Evolutionary conservation across 2,113 vertebrate genomes (phyloP).

Genomic region (Oceanites oceanicus): DNA sequence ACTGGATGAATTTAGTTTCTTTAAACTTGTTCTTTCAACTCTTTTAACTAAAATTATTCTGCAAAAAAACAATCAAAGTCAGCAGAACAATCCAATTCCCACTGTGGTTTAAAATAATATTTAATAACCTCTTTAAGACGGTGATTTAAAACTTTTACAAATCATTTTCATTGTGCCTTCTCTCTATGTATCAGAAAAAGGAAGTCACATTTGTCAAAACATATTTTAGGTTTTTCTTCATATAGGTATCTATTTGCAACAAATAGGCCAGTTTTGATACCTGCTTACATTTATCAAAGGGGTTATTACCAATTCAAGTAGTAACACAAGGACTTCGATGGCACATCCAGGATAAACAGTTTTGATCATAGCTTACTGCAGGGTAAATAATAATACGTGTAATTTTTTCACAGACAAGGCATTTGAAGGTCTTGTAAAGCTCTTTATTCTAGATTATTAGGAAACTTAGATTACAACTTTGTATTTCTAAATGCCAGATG

Average conservation of each 20-base stretch:
- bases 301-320: background rate
- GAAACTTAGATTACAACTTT: background rate
- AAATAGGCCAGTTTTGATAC: background rate
- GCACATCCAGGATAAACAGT: background rate
- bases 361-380: background rate
- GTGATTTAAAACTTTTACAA: background rate
- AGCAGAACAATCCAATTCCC: background rate
- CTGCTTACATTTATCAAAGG: background rate
- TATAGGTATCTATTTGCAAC: background rate
- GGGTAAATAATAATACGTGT: background rate
- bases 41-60: conserved; percentile 3
- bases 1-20: conserved; percentile 7
- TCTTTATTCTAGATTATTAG: background rate
- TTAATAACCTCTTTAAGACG: background rate
- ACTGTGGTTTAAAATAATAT: conserved; percentile 21
- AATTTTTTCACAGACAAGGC: background rate
- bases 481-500: background rate
- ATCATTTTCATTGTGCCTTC: background rate
- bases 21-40: conserved; percentile 34
- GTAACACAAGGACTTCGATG: background rate
- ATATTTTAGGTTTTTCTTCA: background rate
- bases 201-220: background rate
- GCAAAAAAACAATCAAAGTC: background rate
- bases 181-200: background rate
- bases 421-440: background rate